These are phyloP conservation scores for Lepus townsendii DNA, from an alignment of 2,797 vertebrate genomes.

Conservation along the genomic window DNA sequence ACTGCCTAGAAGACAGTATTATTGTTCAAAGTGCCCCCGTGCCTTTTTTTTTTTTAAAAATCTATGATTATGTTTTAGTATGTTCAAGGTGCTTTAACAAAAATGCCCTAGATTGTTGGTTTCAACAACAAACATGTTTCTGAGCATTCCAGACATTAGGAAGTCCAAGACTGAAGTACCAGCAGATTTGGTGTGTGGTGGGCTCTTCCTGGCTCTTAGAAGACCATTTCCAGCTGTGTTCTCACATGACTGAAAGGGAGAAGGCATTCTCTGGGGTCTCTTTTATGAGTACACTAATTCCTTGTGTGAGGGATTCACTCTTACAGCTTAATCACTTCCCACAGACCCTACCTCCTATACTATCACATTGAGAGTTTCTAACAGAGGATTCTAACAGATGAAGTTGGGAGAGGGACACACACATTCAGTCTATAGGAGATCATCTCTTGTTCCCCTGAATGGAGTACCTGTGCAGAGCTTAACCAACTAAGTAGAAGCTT, in stretches of 20 bases:
- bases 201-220: background rate
- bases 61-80: background rate
- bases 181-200: background rate
- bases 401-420: background rate
- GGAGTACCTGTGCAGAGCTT: background rate
- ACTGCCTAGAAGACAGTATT: background rate
- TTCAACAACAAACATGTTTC: background rate
- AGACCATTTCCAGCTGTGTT: background rate
- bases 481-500: background rate
- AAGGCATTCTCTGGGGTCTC: background rate
- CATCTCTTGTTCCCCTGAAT: background rate
- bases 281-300: background rate
- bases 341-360: background rate
- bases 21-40: background rate
- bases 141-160: background rate
- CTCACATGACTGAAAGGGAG: background rate
- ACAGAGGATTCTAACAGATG: too few relatives aligned
- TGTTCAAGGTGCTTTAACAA: background rate
- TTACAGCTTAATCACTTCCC: background rate
- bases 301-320: background rate
- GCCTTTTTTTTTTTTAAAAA: too few relatives aligned
- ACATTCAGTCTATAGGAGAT: background rate
- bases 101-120: background rate
- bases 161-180: background rate
- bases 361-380: too few relatives aligned